Evolutionary conservation across 1,140 invertebrate species (phyloP).

Genomic region (Batillaria attramentaria): DNA sequence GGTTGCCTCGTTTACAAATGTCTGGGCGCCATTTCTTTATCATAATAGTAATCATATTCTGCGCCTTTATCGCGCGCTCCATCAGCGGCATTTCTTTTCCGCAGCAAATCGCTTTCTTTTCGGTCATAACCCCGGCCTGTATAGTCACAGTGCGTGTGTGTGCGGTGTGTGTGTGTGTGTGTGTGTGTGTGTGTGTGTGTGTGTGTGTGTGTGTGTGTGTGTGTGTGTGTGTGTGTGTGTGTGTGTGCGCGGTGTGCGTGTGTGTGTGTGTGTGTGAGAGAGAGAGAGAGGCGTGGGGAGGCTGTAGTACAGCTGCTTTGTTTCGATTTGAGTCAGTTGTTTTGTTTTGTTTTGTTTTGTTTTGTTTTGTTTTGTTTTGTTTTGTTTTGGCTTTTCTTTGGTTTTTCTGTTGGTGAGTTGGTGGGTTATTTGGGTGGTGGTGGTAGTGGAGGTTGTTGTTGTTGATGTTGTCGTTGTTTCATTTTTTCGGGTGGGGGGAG

Average conservation of each 20-base stretch:
- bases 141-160: not conserved
- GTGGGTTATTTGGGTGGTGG: too few species aligned
- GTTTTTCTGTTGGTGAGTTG: not conserved
- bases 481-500: too few species aligned
- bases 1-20: not conserved
- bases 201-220: conserved; percentile 17
- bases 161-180: not conserved
- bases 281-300: not conserved
- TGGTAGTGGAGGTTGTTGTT: too few species aligned
- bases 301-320: too few species aligned
- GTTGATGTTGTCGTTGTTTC: too few species aligned
- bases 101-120: not conserved
- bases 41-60: conserved; percentile 20
- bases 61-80: not conserved
- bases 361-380: too few species aligned
- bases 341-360: too few species aligned
- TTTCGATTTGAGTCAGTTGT: too few species aligned
- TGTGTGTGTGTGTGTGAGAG: not conserved
- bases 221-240: conserved; percentile 3
- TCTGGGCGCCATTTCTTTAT: not conserved
- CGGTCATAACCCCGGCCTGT: not conserved
- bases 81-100: not conserved
- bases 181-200: conserved; percentile 10
- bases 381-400: not conserved
- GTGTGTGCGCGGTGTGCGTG: not conserved